Base-by-base conservation (phyloP, 2,113 vertebrate genomes). In the Channa maculata region DNA sequence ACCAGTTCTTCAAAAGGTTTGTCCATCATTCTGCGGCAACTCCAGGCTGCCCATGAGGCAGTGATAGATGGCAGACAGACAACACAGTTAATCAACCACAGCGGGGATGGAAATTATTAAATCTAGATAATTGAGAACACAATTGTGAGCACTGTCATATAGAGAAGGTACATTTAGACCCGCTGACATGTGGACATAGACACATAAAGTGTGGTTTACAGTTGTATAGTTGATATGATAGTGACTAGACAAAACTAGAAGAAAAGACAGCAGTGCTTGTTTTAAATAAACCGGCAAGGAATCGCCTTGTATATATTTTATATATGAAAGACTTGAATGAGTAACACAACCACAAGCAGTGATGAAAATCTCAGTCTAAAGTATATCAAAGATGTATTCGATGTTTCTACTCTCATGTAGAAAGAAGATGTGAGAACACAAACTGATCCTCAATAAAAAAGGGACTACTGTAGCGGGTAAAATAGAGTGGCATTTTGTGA, bases 311-410 rank as follows among this genome's bases (percentile, higher is more conserved):
- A 73, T 81, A 79, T 77, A 71, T 24, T 87, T 89, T 82, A 79
- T 85, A 78, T 81, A 77, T 75, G 71, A 88, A 91, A 89, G 79
- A 87, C 75, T 76, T 68, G 63, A 86, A 91, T 88, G 79, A 84
- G 66, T 53, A 74, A 89, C 69, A 83, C 39, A 64, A 82, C 46
- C 50, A 78, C 71, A 66, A 83, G 78, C 66, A 41, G 51, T 85
- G 82, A 86, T 80, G 85, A 90, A 92, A 90, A 92, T 77, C 73
- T 68, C 81, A 80, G 81, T 79, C 72, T 80, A 45, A 80, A 88
- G 89, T 76, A 92, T 92, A 92, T 94, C 91, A 93, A 94, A 93
- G 91, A 86, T 81, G 65, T 76, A 85, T 88, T 89, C 91, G 89
- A 89, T 77, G 85, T 65, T 75, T 84, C 78, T 88, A 50, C 83